Evolutionary conservation across 1,140 invertebrate species (phyloP), one percentile per base, ranked within the genome.

Genomic region (Aphelenchoides fujianensis): DNA sequence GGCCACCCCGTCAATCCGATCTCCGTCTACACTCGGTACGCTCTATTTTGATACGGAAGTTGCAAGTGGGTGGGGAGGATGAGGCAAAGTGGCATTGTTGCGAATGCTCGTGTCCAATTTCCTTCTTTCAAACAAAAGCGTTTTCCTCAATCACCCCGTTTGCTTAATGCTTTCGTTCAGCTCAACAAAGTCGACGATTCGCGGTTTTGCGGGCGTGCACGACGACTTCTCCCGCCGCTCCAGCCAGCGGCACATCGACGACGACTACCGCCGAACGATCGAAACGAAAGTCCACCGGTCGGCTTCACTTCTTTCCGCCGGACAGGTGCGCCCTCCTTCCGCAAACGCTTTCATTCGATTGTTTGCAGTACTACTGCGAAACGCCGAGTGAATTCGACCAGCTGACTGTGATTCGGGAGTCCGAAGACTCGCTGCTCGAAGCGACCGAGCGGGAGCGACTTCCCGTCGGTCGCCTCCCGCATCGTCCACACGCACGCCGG

Each of bases 1-100:
- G 74, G 74, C 5, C 74, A 75, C 35, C 74, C 74, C 1, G 74
- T 75, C 1, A 75, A 74, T 72, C 73, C 73, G 0, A 74, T 74
- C 19, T 72, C 67, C 7, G 54, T 74, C 12, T 74, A 74, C 35
- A 77, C 73, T 2, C 28, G 73, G 70, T 77, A 27, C 12, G 72
- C 28, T 61, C n/a, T 19, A 61, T n/a, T n/a, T n/a, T n/a, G n/a
- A n/a, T n/a, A n/a, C n/a, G n/a, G n/a, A n/a, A 53, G 19, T 1
- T 19, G 2, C 2, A 23, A 23, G 19, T 61, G n/a, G 9, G 23
- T 59, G 9, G 57, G 19, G 12, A 19, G 57, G 7, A 9, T 59
- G 9, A 48, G 57, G 57, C 9, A 59, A 19, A 59, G 57, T 59
- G 9, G 23, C 7, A 59, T 59, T 59, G 9, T 59, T 19, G 12